phyloP scores from a whole-genome alignment of 2,888 invertebrate genomes.

The Latheticus oryzae region DNA sequence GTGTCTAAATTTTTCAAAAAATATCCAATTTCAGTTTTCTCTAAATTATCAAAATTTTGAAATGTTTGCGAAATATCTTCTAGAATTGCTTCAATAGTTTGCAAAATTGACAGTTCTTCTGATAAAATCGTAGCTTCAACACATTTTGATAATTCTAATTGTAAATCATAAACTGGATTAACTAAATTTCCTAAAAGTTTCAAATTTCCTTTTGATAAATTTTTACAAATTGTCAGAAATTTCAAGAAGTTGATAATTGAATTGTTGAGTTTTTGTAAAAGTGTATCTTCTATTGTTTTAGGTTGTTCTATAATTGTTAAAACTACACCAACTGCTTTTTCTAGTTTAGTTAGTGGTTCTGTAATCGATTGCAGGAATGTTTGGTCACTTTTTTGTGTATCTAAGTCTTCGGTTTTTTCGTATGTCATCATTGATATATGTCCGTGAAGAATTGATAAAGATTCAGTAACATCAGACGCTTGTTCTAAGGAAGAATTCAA shows the following conservation, averaged over 20 bases:
- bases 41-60: constrained; percentile 18
- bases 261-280: constrained; percentile 54
- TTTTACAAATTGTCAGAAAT: constrained; percentile 55
- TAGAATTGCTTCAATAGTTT: constrained; percentile 55
- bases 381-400: constrained; percentile 21
- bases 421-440: constrained; percentile 1
- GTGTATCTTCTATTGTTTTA: constrained; percentile 49
- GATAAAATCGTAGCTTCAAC: constrained; percentile 50
- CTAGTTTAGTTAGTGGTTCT: constrained; percentile 51
- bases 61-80: constrained; percentile 43
- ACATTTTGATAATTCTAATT: constrained; percentile 50
- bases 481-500: constrained; percentile 51
- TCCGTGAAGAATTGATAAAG: constrained; percentile 15
- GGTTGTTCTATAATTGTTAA: constrained; percentile 52
- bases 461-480: constrained; percentile 32
- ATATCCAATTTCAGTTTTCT: constrained; percentile 48
- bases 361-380: constrained; percentile 49
- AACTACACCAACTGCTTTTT: constrained; percentile 53
- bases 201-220: constrained; percentile 52
- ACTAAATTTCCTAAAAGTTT: constrained; percentile 55
- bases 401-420: constrained; percentile 11
- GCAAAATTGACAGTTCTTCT: constrained; percentile 55
- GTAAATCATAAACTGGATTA: constrained; percentile 54
- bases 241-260: constrained; percentile 55
- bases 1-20: constrained; percentile 55